phyloP scores from a whole-genome alignment of 2,113 vertebrate genomes.

The Tenebrosternarchus preto region DNA sequence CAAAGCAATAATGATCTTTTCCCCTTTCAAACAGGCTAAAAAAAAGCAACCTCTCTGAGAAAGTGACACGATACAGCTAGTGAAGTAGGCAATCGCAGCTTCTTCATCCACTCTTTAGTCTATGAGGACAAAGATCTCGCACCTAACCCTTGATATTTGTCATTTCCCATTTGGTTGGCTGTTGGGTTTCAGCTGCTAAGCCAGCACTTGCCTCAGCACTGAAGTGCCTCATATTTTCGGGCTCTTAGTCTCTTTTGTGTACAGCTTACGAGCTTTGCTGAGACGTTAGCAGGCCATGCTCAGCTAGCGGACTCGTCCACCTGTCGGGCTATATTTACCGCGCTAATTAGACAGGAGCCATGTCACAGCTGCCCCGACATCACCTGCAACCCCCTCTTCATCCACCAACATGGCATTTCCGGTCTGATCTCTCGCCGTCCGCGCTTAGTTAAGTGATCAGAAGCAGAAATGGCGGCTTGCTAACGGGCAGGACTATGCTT shows the following conservation, averaged over 20 bases:
- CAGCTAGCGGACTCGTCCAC: slow-evolving; percentile 54
- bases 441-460: slow-evolving; percentile 63
- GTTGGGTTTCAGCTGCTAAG: no score
- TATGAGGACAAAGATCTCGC: background rate
- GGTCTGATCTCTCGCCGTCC: slow-evolving; percentile 57
- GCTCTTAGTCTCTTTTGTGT: slow-evolving; percentile 10
- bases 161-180: background rate
- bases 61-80: background rate
- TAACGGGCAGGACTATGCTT: slow-evolving; percentile 53
- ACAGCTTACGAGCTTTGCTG: background rate
- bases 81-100: background rate
- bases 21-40: background rate
- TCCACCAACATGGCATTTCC: slow-evolving; percentile 38
- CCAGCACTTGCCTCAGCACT: background rate
- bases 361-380: slow-evolving; percentile 46
- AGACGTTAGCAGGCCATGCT: slow-evolving; percentile 48
- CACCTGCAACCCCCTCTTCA: background rate
- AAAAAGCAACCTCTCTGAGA: no score
- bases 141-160: background rate
- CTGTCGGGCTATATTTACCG: slow-evolving; percentile 62
- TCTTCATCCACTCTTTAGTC: background rate
- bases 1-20: slow-evolving; percentile 25
- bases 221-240: background rate
- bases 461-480: slow-evolving; percentile 60
- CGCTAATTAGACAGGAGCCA: slow-evolving; percentile 47